phyloP scores from a whole-genome alignment of 1,140 invertebrate genomes.

The Megalonaias nervosa region DNA sequence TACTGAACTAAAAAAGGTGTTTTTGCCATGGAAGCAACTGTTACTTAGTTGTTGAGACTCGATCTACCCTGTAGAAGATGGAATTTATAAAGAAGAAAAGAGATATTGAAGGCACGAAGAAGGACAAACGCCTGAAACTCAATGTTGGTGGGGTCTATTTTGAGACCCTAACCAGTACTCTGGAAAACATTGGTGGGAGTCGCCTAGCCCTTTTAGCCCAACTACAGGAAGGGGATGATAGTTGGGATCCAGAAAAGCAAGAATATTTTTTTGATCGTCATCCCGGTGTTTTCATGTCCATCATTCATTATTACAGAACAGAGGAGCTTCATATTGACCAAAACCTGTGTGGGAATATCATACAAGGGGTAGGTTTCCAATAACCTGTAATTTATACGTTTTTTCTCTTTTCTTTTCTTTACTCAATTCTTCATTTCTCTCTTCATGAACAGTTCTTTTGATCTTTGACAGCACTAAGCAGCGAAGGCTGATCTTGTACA shows the following conservation, averaged over 20 bases:
- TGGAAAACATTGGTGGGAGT: conserved; percentile 42
- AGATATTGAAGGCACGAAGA: conserved; percentile 11
- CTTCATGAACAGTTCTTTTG: no score
- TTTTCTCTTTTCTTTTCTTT: no score
- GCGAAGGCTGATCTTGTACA: no score
- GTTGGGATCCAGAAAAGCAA: conserved; percentile 50
- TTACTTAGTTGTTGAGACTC: no score
- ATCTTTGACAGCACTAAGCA: no score
- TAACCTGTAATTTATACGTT: no score
- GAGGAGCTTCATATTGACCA: conserved; percentile 89
- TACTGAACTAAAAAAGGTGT: no score
- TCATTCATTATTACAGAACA: conserved; percentile 64
- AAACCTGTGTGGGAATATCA: conserved; percentile 98
- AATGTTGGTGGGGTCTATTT: conserved; percentile 55
- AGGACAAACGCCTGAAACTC: conserved; percentile 45
- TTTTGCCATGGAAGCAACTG: no score
- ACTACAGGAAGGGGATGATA: conserved; percentile 52
- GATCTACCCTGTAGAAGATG: background rate
- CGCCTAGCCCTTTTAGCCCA: conserved; percentile 53
- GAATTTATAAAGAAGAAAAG: conserved; percentile 36
- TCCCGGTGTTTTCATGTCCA: conserved; percentile 60
- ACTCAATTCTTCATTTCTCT: no score
- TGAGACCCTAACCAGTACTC: conserved; percentile 49
- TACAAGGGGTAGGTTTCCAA: conserved; percentile 79
- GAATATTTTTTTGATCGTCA: conserved; percentile 68